A percentile compares a stretch with the other conserved stretches of the same genome.
phyloP scores from a whole-genome alignment of 2,888 invertebrate genomes.

The Suillia variegata region DNA sequence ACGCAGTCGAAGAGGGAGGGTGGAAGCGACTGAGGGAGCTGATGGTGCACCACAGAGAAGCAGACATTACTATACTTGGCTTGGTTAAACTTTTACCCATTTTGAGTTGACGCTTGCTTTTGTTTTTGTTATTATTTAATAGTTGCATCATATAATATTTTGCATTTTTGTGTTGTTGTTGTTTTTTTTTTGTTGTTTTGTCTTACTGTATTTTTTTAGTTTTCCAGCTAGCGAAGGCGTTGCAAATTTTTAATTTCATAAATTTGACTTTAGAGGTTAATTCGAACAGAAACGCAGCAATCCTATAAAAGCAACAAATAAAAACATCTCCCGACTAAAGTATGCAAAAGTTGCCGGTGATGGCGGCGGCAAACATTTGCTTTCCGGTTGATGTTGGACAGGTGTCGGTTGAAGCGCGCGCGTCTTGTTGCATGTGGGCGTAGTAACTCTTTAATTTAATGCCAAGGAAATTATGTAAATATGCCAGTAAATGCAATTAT shows the following conservation, averaged over 20 bases:
- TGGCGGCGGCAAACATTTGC: background rate
- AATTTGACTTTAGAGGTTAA: conserved; percentile 11
- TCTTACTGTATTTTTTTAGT: too few relatives aligned
- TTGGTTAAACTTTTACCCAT: conserved; percentile 4
- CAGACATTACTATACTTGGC: too few relatives aligned
- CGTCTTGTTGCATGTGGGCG: background rate
- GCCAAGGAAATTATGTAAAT: background rate
- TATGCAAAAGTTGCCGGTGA: too few relatives aligned
- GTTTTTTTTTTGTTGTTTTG: too few relatives aligned
- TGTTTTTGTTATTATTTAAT: conserved; percentile 12
- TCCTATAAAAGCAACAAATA: background rate
- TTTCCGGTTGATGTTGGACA: background rate
- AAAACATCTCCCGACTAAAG: background rate
- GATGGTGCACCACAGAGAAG: too few relatives aligned
- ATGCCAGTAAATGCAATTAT: background rate
- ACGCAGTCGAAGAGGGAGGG: background rate
- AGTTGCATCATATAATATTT: background rate
- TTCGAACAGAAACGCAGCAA: background rate
- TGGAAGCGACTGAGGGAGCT: too few relatives aligned
- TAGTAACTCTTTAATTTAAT: conserved; percentile 1
- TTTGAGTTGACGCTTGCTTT: background rate
- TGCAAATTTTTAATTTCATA: conserved; percentile 3
- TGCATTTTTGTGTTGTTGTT: too few relatives aligned
- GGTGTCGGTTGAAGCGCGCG: background rate
- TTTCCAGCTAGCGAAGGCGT: background rate